phyloP scores from a whole-genome alignment of 1,140 invertebrate genomes.

The Trinorchestia longiramus region DNA sequence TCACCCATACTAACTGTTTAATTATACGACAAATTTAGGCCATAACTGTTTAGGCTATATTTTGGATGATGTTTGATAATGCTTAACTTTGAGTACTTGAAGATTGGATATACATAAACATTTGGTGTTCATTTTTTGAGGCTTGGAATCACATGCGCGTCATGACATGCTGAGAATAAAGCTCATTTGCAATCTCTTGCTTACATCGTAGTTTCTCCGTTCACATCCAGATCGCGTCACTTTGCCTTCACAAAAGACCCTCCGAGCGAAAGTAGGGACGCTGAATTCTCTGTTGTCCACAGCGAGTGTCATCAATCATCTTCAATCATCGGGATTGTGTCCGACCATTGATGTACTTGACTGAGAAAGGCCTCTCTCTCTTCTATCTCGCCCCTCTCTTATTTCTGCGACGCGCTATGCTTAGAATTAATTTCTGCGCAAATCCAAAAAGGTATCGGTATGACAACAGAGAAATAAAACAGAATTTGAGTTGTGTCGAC shows the following conservation, averaged over 20 bases:
- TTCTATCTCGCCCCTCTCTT: not conserved
- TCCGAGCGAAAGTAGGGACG: not conserved
- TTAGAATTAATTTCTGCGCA: slow-evolving; percentile 18
- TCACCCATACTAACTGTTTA: too few species aligned
- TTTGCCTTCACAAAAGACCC: not conserved
- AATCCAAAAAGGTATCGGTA: not conserved
- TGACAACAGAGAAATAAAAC: not conserved
- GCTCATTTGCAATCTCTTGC: not conserved
- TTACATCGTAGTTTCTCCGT: not conserved
- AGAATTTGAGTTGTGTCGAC: not conserved
- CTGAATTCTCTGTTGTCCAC: not conserved
- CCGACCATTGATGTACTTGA: slow-evolving; percentile 52
- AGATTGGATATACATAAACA: not conserved
- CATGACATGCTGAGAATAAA: not conserved
- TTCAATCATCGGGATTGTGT: slow-evolving; percentile 52
- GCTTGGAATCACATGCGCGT: not conserved
- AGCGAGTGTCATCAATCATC: slow-evolving; percentile 25
- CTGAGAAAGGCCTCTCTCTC: not conserved
- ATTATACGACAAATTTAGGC: too few species aligned
- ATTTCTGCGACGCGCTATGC: not conserved
- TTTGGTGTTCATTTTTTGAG: not conserved
- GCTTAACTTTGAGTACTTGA: not conserved
- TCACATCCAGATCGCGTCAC: not conserved
- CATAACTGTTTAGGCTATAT: not conserved
- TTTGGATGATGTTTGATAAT: not conserved